phyloP scores from a whole-genome alignment of 2,113 vertebrate genomes.

The Vimba vimba region DNA sequence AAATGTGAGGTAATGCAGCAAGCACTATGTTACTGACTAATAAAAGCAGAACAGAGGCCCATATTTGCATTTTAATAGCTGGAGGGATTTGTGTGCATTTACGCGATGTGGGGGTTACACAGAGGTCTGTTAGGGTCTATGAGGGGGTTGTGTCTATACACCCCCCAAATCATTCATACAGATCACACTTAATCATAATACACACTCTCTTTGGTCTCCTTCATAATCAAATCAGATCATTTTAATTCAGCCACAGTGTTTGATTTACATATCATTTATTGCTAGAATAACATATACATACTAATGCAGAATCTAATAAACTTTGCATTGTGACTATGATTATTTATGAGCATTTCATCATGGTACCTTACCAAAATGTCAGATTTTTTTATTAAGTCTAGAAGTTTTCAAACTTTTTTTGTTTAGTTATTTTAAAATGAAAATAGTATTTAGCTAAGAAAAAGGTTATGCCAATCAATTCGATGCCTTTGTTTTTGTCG shows the following conservation, averaged over 20 bases:
- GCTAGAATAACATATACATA: not conserved
- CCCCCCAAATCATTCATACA: conserved; percentile 9
- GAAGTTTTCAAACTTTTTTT: not conserved
- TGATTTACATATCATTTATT: not conserved
- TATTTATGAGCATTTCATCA: not conserved
- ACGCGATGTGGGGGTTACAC: conserved; percentile 52
- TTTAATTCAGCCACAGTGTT: not conserved
- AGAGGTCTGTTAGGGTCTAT: conserved; percentile 36
- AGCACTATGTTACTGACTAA: conserved; percentile 20
- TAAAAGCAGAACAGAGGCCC: conserved; percentile 49
- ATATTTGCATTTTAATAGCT: conserved; percentile 58
- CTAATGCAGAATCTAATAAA: not conserved
- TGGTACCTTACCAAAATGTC: not conserved
- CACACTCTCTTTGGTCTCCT: not conserved
- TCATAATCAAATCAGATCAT: not conserved
- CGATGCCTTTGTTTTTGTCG: too few species aligned
- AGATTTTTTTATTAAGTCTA: not conserved
- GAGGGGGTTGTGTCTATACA: not conserved
- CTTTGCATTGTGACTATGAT: too few species aligned
- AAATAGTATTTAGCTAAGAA: not conserved
- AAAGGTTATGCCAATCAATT: not conserved
- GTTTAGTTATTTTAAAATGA: not conserved
- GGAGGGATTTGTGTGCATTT: conserved; percentile 54
- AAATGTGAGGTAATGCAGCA: not conserved
- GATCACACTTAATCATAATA: conserved; percentile 27